Conservation (phyloP, 2,113 vertebrate species). For the Oncorhynchus clarkii region DNA sequence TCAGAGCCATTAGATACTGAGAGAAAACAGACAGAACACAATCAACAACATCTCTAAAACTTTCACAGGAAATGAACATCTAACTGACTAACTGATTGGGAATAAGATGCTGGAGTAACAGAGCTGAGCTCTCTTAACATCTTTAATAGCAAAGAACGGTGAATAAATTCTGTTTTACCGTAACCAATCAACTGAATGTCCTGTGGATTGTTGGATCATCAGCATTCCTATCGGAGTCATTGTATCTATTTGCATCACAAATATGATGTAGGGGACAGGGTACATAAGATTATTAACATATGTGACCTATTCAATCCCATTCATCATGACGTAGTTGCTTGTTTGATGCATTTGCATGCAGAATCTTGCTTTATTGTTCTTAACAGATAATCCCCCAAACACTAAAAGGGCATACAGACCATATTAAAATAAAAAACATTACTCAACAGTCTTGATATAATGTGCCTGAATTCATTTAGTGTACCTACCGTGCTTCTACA, state of each 20-base stretch:
- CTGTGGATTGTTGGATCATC: constrained; percentile 34
- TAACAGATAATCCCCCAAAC: no score
- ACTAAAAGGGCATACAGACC: no score
- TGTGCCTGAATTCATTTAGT: no score
- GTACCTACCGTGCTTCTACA: no score
- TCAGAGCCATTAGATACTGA: constrained; percentile 51
- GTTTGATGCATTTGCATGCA: no score
- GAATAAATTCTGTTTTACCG: constrained; percentile 35
- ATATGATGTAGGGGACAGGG: not conserved
- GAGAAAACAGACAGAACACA: constrained; percentile 41
- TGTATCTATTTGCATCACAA: constrained; percentile 18
- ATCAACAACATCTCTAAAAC: constrained; percentile 59
- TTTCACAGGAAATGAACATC: constrained; percentile 42
- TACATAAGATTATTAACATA: not conserved
- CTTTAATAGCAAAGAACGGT: constrained; percentile 7
- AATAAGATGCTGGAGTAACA: constrained; percentile 45
- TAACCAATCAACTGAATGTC: constrained; percentile 44
- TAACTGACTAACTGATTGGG: constrained; percentile 53
- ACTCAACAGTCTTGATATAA: not conserved
- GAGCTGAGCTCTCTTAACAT: constrained; percentile 55
- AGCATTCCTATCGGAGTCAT: constrained; percentile 21
- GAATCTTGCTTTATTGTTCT: no score
- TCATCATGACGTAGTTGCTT: no score
- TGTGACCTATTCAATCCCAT: not conserved
- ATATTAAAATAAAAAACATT: not conserved